Base-by-base conservation (phyloP, 1,140 invertebrate genomes). In the Caerostris darwini region DNA sequence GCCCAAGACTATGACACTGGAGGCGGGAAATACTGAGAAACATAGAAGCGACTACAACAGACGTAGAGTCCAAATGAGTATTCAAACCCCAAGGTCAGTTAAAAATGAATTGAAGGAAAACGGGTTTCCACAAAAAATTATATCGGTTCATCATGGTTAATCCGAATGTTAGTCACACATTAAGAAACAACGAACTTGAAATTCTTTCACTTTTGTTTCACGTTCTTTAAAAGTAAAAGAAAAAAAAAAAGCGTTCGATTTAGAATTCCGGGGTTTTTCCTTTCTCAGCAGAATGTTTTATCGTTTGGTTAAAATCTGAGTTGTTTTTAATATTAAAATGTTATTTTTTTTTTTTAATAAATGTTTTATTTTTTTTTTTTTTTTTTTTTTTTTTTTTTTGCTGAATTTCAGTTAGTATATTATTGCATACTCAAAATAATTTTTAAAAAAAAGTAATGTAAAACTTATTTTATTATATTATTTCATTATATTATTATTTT, bases 51-150 rank as follows among this genome's bases (percentile, higher is more conserved):
- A 50, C 69, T 50, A 77, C 69, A 77, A 71, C 34, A 77, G 69
- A 77, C 69, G 5, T 10, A 34, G 3, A 77, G 19, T 77, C 69
- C 19, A 34, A 77, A 3, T 53, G 19, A 53, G 14, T 12, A 34
- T 50, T 12, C 69, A 3, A 5, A 10, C 69, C 69, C 10, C 69
- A 77, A 77, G 69, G 69, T 77, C 69, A 34, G 34, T 34, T 34
- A 34, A 77, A 50, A 53, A 10, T 5, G 69, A 77, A 50, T 77
- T 34, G 8, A 34, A 77, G 69, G 69, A 77, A 77, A 77, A 77
- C 69, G 69, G 69, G 69, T 77, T 77, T 77, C 69, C 19, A 77
- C 69, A 34, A 67, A 67, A 67, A 67, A 67, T 67, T 19, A 50
- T 77, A 77, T 77, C 69, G 12, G 34, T 34, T 50, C 3, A 77